Evolutionary conservation across 2,113 vertebrate species (phyloP), one percentile per base, ranked within the genome.

Genomic region (Rana temporaria): DNA sequence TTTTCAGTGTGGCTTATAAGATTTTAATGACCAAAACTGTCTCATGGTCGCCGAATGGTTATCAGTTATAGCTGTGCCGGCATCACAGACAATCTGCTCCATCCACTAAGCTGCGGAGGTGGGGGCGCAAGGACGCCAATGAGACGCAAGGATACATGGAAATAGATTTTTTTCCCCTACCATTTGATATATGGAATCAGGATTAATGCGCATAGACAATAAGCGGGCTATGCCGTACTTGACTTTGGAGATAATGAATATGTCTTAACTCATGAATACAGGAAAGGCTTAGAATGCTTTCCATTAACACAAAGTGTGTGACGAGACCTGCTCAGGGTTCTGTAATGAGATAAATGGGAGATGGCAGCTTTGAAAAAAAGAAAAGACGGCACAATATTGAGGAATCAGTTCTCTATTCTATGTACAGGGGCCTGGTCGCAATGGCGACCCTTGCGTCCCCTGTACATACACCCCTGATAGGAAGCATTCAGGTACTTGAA

Each of bases 21-120:
- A 63, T 42, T 68, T n/a, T 81, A 72, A 81, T 72, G 68, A 71
- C 67, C 34, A 48, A 69, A 72, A 65, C 79, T 9, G 68, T 63
- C 57, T 72, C 65, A 24, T 19, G 42, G 34, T 63, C 55, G 56
- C 26, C 16, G 67, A 14, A 48, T 32, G 79, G 22, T 52, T 81
- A 32, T 64, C 68, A 65, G 72, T 81, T 81, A 65, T 6, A 34
- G 30, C 30, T 48, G 32, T 56, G 9, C 30, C 24, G 64, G 53
- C 30, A 34, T 30, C 77, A 56, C 60, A 26, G 77, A n/a, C 26
- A 32, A 42, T 34, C 79, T 19, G 38, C 68, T 30, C 20, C 22
- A 24, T 60, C 19, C 55, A 60, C 4, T 48, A 22, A 11, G 30
- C 38, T 11, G 17, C 19, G 59, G 19, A 34, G 22, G 53, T 19